Conservation (phyloP, 2,797 vertebrate genomes). For the Hozukius guyotensis region DNA sequence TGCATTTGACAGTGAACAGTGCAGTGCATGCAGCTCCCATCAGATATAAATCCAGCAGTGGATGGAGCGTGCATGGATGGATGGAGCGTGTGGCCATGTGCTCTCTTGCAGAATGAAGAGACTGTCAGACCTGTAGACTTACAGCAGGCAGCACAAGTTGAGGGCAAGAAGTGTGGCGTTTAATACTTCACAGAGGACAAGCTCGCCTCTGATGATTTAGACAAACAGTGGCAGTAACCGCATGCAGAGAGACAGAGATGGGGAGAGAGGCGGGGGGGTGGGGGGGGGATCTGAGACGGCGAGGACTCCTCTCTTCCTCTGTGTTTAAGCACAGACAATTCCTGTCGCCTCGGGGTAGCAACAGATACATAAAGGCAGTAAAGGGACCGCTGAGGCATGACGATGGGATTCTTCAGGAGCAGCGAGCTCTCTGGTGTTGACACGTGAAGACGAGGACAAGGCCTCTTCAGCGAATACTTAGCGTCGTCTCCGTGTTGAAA, state of each 20-base stretch:
- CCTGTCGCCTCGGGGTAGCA: constrained; percentile 66
- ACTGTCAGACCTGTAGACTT: constrained; percentile 45
- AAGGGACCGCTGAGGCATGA: constrained; percentile 59
- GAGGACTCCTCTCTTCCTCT: constrained; percentile 54
- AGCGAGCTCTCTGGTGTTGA: constrained; percentile 41
- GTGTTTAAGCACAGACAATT: constrained; percentile 70
- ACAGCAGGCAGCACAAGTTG: constrained; percentile 29
- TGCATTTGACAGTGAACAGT: neutral
- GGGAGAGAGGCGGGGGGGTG: neutral
- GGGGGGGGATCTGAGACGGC: constrained; percentile 10
- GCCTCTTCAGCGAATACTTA: constrained; percentile 25
- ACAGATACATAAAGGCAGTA: constrained; percentile 71
- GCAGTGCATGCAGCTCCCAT: neutral
- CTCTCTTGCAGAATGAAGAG: constrained; percentile 24
- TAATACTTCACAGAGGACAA: constrained; percentile 65
- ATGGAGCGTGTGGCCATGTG: neutral
- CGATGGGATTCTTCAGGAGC: constrained; percentile 54
- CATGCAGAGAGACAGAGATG: constrained; percentile 38
- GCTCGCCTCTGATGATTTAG: constrained; percentile 62
- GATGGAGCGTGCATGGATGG: neutral
- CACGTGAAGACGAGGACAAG: constrained; percentile 16
- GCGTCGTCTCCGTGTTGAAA: neutral
- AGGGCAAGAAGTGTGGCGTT: constrained; percentile 38
- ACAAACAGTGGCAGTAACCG: constrained; percentile 60
- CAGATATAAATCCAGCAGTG: neutral